phyloP scores from a whole-genome alignment of 2,888 invertebrate genomes.

The Hemicrepidius hirtus region DNA sequence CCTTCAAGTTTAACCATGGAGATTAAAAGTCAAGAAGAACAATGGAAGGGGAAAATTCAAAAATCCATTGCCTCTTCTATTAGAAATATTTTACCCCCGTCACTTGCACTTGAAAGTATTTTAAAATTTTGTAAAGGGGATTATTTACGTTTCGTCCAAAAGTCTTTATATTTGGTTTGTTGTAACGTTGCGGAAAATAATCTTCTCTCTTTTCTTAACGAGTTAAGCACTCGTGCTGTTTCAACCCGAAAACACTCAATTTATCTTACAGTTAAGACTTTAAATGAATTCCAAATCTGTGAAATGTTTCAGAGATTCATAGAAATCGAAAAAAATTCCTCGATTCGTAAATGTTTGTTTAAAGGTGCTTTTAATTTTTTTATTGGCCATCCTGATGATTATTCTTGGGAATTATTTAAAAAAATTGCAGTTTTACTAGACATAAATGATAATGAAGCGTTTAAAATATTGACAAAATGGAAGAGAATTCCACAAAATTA shows the following conservation, averaged over 20 bases:
- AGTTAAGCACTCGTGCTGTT: constrained; percentile 31
- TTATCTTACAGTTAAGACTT: constrained; percentile 17
- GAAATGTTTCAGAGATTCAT: neutral
- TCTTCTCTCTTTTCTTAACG: constrained; percentile 12
- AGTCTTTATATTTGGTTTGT: constrained; percentile 30
- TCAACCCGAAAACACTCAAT: constrained; percentile 43
- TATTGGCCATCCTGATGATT: constrained; percentile 24
- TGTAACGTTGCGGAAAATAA: constrained; percentile 35
- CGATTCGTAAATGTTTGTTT: constrained; percentile 17
- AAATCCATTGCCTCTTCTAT: neutral
- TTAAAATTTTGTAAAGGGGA: constrained; percentile 40
- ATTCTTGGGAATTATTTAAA: constrained; percentile 21
- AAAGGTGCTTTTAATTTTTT: constrained; percentile 32
- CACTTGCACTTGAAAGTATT: constrained; percentile 17
- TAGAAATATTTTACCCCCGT: constrained; percentile 5
- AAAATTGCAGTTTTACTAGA: neutral
- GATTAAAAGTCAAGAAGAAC: neutral
- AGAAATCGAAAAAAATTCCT: neutral
- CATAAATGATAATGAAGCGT: constrained; percentile 28
- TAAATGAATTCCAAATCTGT: neutral
- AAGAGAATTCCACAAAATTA: constrained; percentile 18
- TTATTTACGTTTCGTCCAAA: constrained; percentile 38
- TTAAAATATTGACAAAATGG: neutral
- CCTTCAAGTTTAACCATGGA: constrained; percentile 7
- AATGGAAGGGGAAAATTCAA: neutral